Evolutionary conservation across 2,888 invertebrate species (phyloP), one percentile per base, ranked within the genome.

Genomic region (Didymodactylos carnosus): DNA sequence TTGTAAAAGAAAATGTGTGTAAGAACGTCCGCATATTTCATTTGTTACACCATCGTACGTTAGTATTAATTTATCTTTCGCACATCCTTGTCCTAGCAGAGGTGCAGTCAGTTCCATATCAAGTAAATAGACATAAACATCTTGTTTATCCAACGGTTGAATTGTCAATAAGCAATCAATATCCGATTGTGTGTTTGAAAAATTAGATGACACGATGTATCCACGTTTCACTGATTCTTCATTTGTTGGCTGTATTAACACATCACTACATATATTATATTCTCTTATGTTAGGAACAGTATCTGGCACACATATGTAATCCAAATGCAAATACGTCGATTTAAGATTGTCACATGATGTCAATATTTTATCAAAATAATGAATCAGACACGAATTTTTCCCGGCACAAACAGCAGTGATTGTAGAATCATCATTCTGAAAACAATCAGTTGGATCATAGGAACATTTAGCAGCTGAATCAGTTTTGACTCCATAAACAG

Each of bases 251-350:
- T 35, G 39, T 62, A 69, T 23, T 40, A 62, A 39, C 39, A 46
- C 25, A 29, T 39, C 41, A 46, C 27, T 27, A 51, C 74, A 74
- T 49, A 39, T 29, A 14, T 74, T 35, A 72, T 53, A 74, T n/a
- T 35, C 29, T 41, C 23, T 53, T 10, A 74, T 71, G 62, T 62
- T 71, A 27, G 39, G 40, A 43, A 74, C 41, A 35, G 14, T 11
- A 46, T 41, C 39, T n/a, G 71, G 71, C 16, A 74, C 62, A 27
- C 74, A 74, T 43, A 41, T 70, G 27, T 71, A 74, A 46, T 71
- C 71, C 43, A 74, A 53, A 19, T 39, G 53, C 46, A 74, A n/a
- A 69, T 62, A 39, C 40, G 39, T 25, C n/a, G 71, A 40, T 53
- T 27, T 23, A 40, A 43, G 46, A 43, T 71, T 43, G 23, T 53